These are phyloP conservation scores for Thalpophila matura DNA, from an alignment of 2,888 invertebrate species.

Conservation along the genomic window DNA sequence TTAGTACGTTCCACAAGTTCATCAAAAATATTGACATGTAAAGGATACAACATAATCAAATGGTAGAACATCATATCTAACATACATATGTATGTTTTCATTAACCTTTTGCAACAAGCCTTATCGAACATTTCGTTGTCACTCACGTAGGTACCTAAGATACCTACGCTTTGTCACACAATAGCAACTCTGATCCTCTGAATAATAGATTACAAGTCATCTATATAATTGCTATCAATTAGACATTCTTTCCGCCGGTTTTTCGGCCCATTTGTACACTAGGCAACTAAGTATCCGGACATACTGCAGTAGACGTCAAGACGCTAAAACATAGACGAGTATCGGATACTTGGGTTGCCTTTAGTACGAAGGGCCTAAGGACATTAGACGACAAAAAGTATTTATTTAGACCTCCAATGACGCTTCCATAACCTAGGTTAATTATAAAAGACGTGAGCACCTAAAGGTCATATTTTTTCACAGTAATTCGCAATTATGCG, in stretches of 20 bases:
- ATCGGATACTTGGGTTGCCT: neutral
- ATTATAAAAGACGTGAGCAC: conserved; percentile 74
- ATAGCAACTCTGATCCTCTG: conserved; percentile 32
- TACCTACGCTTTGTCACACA: conserved; percentile 33
- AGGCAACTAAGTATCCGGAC: neutral
- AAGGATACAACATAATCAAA: conserved; percentile 32
- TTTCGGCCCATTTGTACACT: conserved; percentile 15
- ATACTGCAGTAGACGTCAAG: conserved; percentile 4
- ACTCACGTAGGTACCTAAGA: conserved; percentile 38
- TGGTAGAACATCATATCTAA: conserved; percentile 41
- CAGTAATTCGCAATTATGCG: conserved; percentile 77
- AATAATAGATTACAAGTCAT: conserved; percentile 62
- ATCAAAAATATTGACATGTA: conserved; percentile 32
- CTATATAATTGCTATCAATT: conserved; percentile 60
- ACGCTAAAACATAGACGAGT: neutral
- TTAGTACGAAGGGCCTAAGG: neutral
- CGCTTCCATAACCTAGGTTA: conserved; percentile 59
- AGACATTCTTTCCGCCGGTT: conserved; percentile 51
- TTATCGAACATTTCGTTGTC: conserved; percentile 50
- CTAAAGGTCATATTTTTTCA: conserved; percentile 82
- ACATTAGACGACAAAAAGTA: conserved; percentile 35
- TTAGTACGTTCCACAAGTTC: neutral
- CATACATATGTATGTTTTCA: conserved; percentile 34
- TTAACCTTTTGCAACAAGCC: conserved; percentile 48
- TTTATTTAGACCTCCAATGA: conserved; percentile 58